Conservation (phyloP, 1,140 invertebrate genomes). For the Eumeta japonica region DNA sequence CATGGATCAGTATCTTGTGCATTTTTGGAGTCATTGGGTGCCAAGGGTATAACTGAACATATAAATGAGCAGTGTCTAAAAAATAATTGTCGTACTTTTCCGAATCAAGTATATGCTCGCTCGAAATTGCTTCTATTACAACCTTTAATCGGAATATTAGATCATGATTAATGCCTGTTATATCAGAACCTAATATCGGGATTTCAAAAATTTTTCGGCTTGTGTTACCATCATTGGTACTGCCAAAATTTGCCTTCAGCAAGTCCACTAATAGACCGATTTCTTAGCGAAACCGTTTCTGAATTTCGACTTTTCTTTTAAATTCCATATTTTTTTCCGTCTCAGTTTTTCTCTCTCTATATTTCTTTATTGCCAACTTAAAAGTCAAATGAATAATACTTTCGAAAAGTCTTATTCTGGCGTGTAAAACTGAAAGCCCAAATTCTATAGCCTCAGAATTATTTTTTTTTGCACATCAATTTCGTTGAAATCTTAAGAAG, state of each 20-base stretch:
- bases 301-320: conserved; percentile 11
- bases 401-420: conserved; percentile 31
- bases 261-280: no score
- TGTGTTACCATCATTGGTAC: conserved; percentile 1
- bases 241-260: conserved; percentile 1
- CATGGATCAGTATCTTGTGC: conserved; percentile 34
- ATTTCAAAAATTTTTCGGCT: conserved; percentile 1
- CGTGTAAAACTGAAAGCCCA: no score
- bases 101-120: neutral
- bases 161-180: neutral
- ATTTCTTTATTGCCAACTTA: conserved; percentile 22
- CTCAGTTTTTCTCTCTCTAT: conserved; percentile 10
- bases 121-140: neutral
- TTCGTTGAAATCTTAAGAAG: conserved; percentile 34
- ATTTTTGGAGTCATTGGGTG: conserved; percentile 26
- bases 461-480: conserved; percentile 11
- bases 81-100: conserved; percentile 11
- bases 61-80: conserved; percentile 17
- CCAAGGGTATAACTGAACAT: conserved; percentile 17
- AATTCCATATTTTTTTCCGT: conserved; percentile 17
- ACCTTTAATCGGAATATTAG: conserved; percentile 1
- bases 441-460: conserved; percentile 20
- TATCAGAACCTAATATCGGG: neutral
- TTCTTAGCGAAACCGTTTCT: conserved; percentile 7
- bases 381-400: conserved; percentile 24